phyloP scores from a whole-genome alignment of 2,797 vertebrate genomes.

The Anguilla anguilla region DNA sequence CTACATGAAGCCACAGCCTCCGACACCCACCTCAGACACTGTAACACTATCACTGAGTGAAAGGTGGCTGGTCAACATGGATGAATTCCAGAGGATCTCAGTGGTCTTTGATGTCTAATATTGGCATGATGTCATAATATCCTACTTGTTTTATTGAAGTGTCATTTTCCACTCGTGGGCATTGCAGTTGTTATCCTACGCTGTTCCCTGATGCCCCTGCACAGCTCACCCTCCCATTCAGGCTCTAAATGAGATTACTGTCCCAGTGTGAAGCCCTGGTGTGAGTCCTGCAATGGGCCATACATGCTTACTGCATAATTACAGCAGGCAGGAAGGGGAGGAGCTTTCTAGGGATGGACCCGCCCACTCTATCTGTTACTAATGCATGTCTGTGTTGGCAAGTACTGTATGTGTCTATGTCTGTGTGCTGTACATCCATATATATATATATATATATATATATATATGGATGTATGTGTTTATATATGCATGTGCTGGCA shows the following conservation, averaged over 20 bases:
- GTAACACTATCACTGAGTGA: not conserved
- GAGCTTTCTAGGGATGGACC: not conserved
- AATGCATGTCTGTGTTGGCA: not conserved
- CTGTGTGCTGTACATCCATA: not conserved
- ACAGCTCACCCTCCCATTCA: not conserved
- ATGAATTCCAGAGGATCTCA: not conserved
- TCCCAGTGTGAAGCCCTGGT: not conserved
- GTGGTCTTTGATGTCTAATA: not conserved
- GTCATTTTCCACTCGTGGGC: not conserved
- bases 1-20: not conserved
- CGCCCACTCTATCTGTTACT: too few species aligned
- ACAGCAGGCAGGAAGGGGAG: conserved; percentile 6
- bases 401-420: not conserved
- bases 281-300: not conserved
- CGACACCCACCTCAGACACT: conserved; percentile 45
- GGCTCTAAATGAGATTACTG: conserved; percentile 1
- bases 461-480: not conserved
- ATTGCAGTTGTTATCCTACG: not conserved
- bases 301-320: not conserved
- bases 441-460: not conserved
- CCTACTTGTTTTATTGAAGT: not conserved
- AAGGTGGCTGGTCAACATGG: too few species aligned
- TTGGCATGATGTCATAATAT: not conserved
- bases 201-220: not conserved
- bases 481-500: not conserved